Conservation (phyloP, 2,888 invertebrate species). For the Acleris cristana region DNA sequence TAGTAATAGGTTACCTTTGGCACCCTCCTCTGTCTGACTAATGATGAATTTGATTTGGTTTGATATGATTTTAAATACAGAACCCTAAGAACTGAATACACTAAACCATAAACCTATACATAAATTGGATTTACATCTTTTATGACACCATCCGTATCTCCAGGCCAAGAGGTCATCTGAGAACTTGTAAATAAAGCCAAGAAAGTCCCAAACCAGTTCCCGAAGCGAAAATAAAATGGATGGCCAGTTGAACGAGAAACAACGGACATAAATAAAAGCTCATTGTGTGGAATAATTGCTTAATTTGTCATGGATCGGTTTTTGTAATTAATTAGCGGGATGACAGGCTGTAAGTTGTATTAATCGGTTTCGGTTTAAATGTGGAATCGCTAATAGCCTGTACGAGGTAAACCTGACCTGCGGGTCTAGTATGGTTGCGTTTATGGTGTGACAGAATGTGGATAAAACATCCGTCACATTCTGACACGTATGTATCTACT, state of each 20-base stretch:
- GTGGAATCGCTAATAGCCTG: not conserved
- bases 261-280: slow-evolving; percentile 25
- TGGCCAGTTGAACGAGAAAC: slow-evolving; percentile 18
- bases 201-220: slow-evolving; percentile 23
- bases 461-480: too few species aligned
- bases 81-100: not conserved
- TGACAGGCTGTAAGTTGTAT: slow-evolving; percentile 23
- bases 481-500: too few species aligned
- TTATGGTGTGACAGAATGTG: too few species aligned
- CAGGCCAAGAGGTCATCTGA: slow-evolving; percentile 13
- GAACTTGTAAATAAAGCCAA: slow-evolving; percentile 22
- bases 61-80: too few species aligned
- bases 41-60: too few species aligned
- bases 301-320: slow-evolving; percentile 23
- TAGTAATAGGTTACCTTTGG: too few species aligned
- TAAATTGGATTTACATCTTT: slow-evolving; percentile 2
- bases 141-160: not conserved
- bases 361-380: slow-evolving; percentile 15
- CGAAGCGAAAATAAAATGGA: slow-evolving; percentile 34
- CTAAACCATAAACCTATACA: not conserved
- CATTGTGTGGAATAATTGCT: slow-evolving; percentile 31
- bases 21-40: too few species aligned
- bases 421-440: too few species aligned
- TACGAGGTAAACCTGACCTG: not conserved
- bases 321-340: slow-evolving; percentile 27